Conservation (phyloP, 1,140 invertebrate genomes). For the Hylaeus anthracinus region DNA sequence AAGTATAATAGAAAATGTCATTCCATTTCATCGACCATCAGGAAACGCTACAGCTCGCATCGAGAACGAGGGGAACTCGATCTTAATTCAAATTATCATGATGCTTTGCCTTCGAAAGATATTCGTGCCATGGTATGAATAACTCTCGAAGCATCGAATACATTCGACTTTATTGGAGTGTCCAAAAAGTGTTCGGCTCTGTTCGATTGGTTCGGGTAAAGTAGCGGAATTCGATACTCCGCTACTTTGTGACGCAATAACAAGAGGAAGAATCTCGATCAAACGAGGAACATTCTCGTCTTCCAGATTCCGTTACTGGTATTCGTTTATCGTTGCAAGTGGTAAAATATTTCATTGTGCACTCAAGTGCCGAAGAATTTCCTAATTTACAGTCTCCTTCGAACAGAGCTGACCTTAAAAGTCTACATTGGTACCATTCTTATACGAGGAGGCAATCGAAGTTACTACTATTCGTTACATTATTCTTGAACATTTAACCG, state of each 20-base stretch:
- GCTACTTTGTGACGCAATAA: conserved; percentile 53
- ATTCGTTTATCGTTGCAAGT: conserved; percentile 14
- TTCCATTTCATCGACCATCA: no score
- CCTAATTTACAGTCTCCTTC: conserved; percentile 17
- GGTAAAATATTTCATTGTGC: conserved; percentile 32
- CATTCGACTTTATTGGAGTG: conserved; percentile 43
- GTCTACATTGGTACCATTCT: no score
- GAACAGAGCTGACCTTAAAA: background rate
- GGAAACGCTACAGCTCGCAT: no score
- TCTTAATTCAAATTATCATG: no score
- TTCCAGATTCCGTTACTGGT: conserved; percentile 19
- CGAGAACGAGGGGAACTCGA: no score
- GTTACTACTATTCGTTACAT: no score
- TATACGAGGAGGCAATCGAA: no score
- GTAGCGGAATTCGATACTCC: conserved; percentile 60
- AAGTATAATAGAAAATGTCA: no score
- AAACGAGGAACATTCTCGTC: conserved; percentile 25
- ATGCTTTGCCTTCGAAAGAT: no score
- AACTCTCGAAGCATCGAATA: background rate
- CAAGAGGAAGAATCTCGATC: conserved; percentile 45
- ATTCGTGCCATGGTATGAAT: no score
- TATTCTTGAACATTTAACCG: no score
- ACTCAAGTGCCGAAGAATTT: conserved; percentile 29
- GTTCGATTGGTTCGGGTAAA: conserved; percentile 38
- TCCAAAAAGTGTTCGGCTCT: conserved; percentile 43